A percentile compares a stretch with the other conserved stretches of the same genome.
Evolutionary conservation across 2,113 vertebrate genomes (phyloP).

Genomic region (Anser brachyrhynchus): DNA sequence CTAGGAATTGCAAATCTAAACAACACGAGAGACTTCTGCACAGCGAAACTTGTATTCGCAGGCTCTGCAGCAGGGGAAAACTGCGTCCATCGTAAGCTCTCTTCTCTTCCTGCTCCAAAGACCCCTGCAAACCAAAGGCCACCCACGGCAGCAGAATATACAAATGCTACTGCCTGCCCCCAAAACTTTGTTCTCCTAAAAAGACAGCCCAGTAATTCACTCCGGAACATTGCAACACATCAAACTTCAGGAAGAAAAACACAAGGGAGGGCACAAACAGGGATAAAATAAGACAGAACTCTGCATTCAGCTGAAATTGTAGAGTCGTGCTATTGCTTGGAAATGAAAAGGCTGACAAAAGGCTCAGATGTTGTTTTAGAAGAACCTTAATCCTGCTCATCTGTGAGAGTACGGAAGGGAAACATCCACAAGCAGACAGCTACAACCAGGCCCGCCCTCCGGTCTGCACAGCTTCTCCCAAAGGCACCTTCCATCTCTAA

Average conservation of each 20-base stretch:
- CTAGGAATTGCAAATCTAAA: neutral
- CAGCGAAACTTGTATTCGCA: neutral
- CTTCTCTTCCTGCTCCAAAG: conserved; percentile 16
- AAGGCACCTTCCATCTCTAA: neutral
- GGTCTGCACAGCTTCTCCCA: neutral
- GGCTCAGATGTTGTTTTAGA: neutral
- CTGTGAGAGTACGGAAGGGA: neutral
- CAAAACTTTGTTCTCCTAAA: neutral
- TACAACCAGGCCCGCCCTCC: neutral
- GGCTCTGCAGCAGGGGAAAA: neutral
- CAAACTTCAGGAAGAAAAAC: neutral
- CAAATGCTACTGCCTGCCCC: conserved; percentile 2
- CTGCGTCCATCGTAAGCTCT: neutral
- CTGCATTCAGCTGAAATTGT: neutral
- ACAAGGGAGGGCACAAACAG: neutral
- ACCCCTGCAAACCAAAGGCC: conserved; percentile 17
- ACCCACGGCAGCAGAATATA: conserved; percentile 24
- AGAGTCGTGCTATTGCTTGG: neutral
- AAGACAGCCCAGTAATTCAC: neutral
- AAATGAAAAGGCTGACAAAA: neutral
- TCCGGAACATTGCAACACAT: neutral
- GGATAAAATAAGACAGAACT: neutral
- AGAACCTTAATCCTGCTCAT: neutral
- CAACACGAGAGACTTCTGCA: neutral
- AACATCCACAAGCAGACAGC: neutral